Base-by-base conservation (phyloP, 2,888 invertebrate species). In the Phaedon cochleariae region DNA sequence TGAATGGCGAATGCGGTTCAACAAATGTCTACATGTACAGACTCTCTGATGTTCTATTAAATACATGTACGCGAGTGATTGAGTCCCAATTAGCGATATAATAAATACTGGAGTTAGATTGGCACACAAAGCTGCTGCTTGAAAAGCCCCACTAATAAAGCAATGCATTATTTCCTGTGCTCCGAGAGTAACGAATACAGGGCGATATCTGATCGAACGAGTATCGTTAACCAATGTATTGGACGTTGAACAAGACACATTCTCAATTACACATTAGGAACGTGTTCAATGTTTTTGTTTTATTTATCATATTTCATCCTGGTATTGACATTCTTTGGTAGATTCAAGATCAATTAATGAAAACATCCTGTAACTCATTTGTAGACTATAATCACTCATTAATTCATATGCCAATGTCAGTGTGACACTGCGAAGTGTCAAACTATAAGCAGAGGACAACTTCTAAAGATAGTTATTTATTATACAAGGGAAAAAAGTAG, bases 31-130 rank as follows among this genome's bases (percentile, higher is more conserved):
- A 41, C 41, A 41, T 15, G 41, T 41, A 41, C n/a, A n/a, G 41
- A 41, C 2, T 15, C 1, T 15, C 6, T 41, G 41, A 12, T 4
- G 41, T 41, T 41, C 45, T 57, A 57, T 55, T 57, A 37, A 22
- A 41, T 41, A 18, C 57, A 57, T 17, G 41, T 45, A 62, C 59
- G 48, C 53, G 55, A 66, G 71, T 72, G 73, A 75, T 74, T 72
- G 69, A 71, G 65, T 68, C 73, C 70, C 76, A 75, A 76, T 76
- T 76, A 76, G 73, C 66, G 64, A 58, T 67, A 70, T 67, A 75
- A 73, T 75, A 75, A 75, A 75, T 74, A 73, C 64, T 72, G 72
- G 72, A 74, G 70, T 73, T 74, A 74, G 76, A 76, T 76, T 76
- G 74, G 74, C 76, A 74, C 74, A 76, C 75, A 76, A 76, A 72